phyloP scores from a whole-genome alignment of 2,113 vertebrate species.

The Prietella phreatophila region DNA sequence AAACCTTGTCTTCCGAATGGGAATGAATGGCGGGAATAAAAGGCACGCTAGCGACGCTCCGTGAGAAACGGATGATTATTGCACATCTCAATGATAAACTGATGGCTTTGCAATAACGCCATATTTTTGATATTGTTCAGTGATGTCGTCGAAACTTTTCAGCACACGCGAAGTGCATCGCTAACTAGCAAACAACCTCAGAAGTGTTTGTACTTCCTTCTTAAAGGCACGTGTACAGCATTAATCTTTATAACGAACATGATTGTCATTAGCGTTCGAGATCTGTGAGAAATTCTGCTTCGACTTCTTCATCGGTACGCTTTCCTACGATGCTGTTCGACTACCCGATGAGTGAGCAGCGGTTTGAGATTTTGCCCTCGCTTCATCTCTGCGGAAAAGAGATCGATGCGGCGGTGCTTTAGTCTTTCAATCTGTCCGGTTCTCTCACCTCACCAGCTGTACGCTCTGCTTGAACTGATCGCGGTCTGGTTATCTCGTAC shows the following conservation, averaged over 20 bases:
- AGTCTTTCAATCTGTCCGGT: background rate
- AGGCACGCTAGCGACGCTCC: slow-evolving; percentile 9
- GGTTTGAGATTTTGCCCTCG: no score
- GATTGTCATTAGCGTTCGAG: background rate
- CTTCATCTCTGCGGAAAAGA: background rate
- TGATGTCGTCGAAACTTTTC: slow-evolving; percentile 45
- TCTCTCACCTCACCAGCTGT: background rate
- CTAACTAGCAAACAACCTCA: slow-evolving; percentile 6
- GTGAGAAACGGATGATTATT: slow-evolving; percentile 45
- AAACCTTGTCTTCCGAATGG: slow-evolving; percentile 50
- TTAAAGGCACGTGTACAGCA: background rate
- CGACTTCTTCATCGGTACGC: background rate
- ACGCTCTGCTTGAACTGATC: background rate
- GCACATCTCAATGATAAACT: slow-evolving; percentile 48
- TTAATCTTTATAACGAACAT: background rate
- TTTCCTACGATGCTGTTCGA: background rate
- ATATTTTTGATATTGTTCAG: slow-evolving; percentile 54
- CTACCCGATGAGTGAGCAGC: background rate
- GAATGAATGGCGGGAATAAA: slow-evolving; percentile 54
- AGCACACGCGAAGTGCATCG: background rate
- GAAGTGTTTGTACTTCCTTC: background rate
- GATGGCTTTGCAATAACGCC: slow-evolving; percentile 47
- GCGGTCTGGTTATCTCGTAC: background rate
- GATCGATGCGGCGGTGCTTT: background rate
- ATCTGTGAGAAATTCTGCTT: background rate